Evolutionary conservation across 2,113 vertebrate genomes (phyloP).

Genomic region (Aplodontia rufa): DNA sequence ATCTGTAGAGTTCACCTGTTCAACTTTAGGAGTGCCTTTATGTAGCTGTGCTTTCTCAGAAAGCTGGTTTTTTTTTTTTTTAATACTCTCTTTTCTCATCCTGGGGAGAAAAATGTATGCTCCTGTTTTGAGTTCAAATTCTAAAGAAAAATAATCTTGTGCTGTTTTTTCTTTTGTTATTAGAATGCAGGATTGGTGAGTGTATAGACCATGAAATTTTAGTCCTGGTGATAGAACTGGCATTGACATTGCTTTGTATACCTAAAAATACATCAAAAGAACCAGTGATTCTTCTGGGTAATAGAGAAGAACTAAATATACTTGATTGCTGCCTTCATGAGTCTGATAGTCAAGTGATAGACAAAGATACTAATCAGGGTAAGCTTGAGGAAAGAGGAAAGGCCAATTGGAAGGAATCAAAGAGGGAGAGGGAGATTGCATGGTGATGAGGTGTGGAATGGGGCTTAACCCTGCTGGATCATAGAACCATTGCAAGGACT

Average conservation of each 20-base stretch:
- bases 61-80: conserved; percentile 28
- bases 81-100: background rate
- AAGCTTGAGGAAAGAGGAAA: background rate
- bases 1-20: background rate
- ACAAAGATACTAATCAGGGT: background rate
- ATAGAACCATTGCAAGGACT: background rate
- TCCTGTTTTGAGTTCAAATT: conserved; percentile 57
- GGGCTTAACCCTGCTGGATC: background rate
- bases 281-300: background rate
- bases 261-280: background rate
- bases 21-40: conserved; percentile 2
- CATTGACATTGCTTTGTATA: background rate
- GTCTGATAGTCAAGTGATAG: background rate
- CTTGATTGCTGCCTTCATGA: background rate
- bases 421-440: background rate
- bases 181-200: background rate
- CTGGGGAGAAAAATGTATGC: background rate
- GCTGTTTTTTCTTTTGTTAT: background rate
- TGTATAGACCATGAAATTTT: background rate
- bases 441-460: background rate
- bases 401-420: background rate
- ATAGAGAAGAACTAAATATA: background rate
- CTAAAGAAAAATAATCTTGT: conserved; percentile 26
- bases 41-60: conserved; percentile 17
- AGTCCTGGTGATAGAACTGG: background rate